Conservation (phyloP, 2,113 vertebrate genomes). For the Thalassoma bifasciatum region DNA sequence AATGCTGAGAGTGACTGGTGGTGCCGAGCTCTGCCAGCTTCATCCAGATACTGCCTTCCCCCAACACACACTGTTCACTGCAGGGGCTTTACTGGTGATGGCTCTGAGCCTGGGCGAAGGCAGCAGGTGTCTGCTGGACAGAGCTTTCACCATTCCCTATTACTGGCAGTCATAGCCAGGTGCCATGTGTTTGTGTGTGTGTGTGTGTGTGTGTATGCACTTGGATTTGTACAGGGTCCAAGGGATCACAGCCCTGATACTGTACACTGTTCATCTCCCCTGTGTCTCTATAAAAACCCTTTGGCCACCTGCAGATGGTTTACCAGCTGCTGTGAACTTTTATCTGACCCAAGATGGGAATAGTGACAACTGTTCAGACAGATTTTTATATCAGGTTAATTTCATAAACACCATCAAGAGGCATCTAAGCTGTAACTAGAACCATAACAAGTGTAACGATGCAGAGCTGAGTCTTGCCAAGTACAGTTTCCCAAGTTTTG, state of each 20-base stretch:
- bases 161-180: neutral
- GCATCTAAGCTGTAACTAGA: neutral
- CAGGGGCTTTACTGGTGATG: constrained; percentile 4
- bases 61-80: neutral
- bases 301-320: neutral
- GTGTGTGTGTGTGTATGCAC: neutral
- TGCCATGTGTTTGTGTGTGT: neutral
- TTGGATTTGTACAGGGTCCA: neutral
- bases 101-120: constrained; percentile 19
- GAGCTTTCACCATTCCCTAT: neutral
- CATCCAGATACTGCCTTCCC: neutral
- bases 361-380: neutral
- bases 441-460: neutral
- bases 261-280: constrained; percentile 19
- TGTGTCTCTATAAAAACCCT: constrained; percentile 11
- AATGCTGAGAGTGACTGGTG: neutral
- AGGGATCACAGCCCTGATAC: constrained; percentile 3
- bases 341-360: constrained; percentile 19
- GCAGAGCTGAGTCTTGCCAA: neutral
- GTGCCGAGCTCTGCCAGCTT: neutral
- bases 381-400: too few relatives aligned
- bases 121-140: constrained; percentile 32
- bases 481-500: neutral
- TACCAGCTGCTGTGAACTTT: constrained; percentile 34
- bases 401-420: neutral